Evolutionary conservation across 2,888 invertebrate genomes (phyloP), one percentile per base, ranked within the genome.

Genomic region (Balanococcus diminutus): DNA sequence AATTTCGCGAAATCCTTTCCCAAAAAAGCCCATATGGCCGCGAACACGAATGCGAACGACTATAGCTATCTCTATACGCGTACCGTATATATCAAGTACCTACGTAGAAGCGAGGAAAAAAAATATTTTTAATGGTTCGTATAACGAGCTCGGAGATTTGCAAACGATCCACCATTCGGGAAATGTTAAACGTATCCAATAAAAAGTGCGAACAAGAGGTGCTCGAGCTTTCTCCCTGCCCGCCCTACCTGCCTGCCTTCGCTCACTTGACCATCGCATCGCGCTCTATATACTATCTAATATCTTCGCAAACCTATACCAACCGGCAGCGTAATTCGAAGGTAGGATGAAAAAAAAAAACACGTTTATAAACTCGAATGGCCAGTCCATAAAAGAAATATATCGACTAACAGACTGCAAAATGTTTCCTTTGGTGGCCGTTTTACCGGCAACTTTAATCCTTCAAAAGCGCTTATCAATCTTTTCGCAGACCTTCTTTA

Each of bases 381-480:
- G 61, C 28, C 28, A 28, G 51, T 51, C 51, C 75, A 32, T 32
- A 32, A 75, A 28, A 14, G 32, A 75, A 75, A 75, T 25, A 75
- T 32, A 32, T 32, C 75, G 75, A 32, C 75, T 75, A 75, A 75
- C 67, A 16, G 67, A 67, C 75, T 32, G n/a, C 75, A 11, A 75
- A 75, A 75, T 32, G 32, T 75, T 75, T 67, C 32, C 61, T 75
- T 75, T 19, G 75, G 32, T 19, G 25, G 25, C 67, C 75, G 19
- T 75, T 75, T 75, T 32, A 75, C 32, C 75, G 75, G 75, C 8
- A 32, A 75, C 75, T 75, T 75, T 75, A 75, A 75, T 75, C 75
- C 75, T 32, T 75, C 75, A 75, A 32, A 75, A 75, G 75, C 28
- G 75, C 75, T 75, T 75, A 75, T 75, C 75, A 75, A 75, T 75